Evolutionary conservation across 23 tunicate species (phyloP).

Genomic region (Diplosoma virens): DNA sequence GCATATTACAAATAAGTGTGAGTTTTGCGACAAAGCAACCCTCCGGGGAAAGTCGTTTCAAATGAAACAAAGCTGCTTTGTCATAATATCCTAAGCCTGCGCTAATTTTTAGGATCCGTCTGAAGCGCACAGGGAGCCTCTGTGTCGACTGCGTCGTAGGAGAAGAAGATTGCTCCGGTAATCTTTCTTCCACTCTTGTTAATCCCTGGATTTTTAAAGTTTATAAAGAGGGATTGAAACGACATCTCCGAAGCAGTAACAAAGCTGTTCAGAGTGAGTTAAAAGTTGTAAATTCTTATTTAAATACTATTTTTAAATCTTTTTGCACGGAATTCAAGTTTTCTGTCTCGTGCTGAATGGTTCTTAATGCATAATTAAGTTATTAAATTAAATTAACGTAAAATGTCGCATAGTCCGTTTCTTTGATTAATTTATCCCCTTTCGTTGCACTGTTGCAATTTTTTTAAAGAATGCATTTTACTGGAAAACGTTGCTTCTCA

Average conservation of each 20-base stretch:
- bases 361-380: no score
- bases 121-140: constrained; percentile 75
- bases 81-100: neutral
- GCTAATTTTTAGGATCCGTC: constrained; percentile 40
- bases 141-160: constrained; percentile 22
- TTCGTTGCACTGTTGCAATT: neutral
- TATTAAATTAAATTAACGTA: no score
- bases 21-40: no score
- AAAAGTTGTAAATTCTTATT: neutral
- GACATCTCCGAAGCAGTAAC: constrained; percentile 69
- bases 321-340: no score
- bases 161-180: constrained; percentile 8
- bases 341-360: no score
- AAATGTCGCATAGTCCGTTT: no score
- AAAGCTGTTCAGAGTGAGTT: constrained; percentile 74
- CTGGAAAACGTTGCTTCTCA: constrained; percentile 90
- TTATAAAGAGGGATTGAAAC: constrained; percentile 68
- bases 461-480: constrained; percentile 75
- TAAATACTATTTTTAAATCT: no score
- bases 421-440: neutral
- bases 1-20: no score
- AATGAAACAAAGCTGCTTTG: neutral
- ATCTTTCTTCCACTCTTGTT: neutral
- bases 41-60: no score
- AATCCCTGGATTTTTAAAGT: constrained; percentile 95